Evolutionary conservation across 2,797 vertebrate genomes (phyloP).

Genomic region (Halcyon badia): DNA sequence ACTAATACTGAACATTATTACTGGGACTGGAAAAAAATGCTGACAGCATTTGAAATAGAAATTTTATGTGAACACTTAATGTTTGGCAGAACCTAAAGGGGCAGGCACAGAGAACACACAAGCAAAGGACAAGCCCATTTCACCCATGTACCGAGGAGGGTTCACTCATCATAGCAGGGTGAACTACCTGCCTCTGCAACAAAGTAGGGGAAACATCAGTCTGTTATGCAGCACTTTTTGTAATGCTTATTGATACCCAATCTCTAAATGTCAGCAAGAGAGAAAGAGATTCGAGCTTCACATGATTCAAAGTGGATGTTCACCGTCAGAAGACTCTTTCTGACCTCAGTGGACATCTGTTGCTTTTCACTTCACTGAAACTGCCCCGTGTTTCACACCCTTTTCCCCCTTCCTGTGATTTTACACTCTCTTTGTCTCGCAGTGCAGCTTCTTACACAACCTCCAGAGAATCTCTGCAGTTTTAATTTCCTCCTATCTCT

Average conservation of each 20-base stretch:
- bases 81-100: not conserved
- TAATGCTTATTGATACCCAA: not conserved
- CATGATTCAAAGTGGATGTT: not conserved
- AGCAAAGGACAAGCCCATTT: not conserved
- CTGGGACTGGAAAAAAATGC: not conserved
- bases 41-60: not conserved
- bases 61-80: not conserved
- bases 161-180: not conserved
- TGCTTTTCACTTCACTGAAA: not conserved
- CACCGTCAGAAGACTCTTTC: not conserved
- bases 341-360: not conserved
- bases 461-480: not conserved
- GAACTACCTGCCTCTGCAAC: not conserved
- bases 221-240: not conserved
- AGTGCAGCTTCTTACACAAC: not conserved
- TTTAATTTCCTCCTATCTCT: conserved; percentile 6
- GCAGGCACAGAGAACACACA: not conserved
- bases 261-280: not conserved
- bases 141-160: rapidly evolving
- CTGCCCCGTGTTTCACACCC: not conserved
- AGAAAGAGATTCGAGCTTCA: not conserved
- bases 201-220: not conserved
- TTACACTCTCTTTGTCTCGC: not conserved
- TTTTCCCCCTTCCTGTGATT: not conserved
- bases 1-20: not conserved